Percentiles rank a stretch among this genome's conserved stretches.
These are phyloP conservation scores for Zalophus californianus DNA, from an alignment of 2,797 vertebrate species.

Conservation along the genomic window DNA sequence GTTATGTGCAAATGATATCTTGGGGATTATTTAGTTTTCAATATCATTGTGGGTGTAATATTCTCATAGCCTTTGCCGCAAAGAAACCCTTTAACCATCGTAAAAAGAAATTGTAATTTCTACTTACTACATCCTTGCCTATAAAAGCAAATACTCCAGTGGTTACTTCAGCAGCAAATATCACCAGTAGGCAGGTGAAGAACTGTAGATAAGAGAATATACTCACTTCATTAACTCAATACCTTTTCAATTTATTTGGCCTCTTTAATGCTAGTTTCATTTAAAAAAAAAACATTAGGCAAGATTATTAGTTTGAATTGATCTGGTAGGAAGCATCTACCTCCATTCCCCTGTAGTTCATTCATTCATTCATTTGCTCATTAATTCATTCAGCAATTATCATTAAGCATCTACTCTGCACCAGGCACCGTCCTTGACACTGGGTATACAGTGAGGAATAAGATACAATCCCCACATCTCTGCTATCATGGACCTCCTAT, in stretches of 20 bases:
- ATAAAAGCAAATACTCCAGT: conserved; percentile 97
- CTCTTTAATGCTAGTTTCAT: background rate
- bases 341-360: background rate
- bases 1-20: background rate
- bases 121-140: conserved; percentile 94
- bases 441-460: background rate
- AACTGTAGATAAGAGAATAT: conserved; percentile 90
- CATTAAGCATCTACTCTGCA: background rate
- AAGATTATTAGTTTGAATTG: background rate
- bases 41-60: background rate
- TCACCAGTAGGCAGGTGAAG: conserved; percentile 96
- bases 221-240: conserved; percentile 63
- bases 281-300: background rate
- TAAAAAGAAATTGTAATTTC: conserved; percentile 27
- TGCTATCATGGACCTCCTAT: background rate
- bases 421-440: background rate
- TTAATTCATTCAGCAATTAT: background rate
- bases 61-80: background rate
- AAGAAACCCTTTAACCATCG: background rate
- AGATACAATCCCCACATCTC: background rate
- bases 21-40: background rate
- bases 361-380: background rate
- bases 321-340: background rate
- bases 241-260: conserved; percentile 38
- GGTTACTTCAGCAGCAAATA: conserved; percentile 97